These are phyloP conservation scores for Otocyon megalotis DNA, from an alignment of 2,113 vertebrate species.

Conservation along the genomic window DNA sequence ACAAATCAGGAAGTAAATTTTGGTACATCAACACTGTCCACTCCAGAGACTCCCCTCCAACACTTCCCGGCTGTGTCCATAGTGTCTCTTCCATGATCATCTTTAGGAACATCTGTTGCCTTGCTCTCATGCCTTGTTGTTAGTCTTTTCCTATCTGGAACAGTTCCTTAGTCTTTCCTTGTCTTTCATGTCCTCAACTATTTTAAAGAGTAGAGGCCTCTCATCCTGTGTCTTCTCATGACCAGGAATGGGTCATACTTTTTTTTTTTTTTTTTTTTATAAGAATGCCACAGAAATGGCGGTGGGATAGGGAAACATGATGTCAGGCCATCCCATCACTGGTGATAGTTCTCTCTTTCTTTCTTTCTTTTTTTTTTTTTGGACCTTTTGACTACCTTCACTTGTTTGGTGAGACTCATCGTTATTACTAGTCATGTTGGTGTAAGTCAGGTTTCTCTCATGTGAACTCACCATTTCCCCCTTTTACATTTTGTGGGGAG, in stretches of 20 bases:
- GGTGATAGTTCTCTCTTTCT: neutral
- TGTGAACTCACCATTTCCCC: neutral
- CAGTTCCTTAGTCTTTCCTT: neutral
- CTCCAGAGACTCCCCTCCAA: neutral
- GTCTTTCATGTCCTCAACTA: neutral
- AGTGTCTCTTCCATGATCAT: neutral
- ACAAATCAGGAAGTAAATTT: neutral
- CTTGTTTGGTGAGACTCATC: neutral
- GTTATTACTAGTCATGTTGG: neutral
- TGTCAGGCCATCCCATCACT: neutral
- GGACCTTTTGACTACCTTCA: neutral
- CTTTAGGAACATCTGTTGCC: neutral
- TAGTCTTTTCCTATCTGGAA: neutral
- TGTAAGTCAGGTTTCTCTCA: neutral
- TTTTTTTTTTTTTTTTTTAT: conserved; percentile 11
- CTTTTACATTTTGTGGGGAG: neutral
- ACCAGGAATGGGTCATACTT: neutral
- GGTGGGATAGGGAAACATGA: neutral
- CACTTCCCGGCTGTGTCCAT: neutral
- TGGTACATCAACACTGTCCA: no score
- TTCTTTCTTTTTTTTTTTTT: neutral
- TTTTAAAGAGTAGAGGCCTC: neutral
- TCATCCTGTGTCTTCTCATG: neutral
- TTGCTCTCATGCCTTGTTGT: neutral
- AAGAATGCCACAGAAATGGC: neutral